Percentiles rank a stretch among this genome's conserved stretches.
Conservation (phyloP, 37 sponge, comb jelly and placozoan genomes). For the Halisarca cf. caerulea region DNA sequence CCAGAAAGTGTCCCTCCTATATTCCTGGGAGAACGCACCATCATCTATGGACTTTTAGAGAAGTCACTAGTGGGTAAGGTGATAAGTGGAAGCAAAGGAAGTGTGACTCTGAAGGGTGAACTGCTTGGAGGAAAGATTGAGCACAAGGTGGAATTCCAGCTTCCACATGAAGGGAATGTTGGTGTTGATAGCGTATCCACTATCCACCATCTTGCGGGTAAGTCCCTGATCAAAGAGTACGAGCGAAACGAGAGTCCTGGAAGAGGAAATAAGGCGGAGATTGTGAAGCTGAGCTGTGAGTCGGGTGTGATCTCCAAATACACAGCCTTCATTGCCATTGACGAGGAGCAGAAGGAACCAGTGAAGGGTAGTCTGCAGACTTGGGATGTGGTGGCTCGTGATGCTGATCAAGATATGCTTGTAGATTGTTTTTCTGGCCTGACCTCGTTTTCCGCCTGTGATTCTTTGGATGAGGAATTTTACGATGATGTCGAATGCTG, state of each 20-base stretch:
- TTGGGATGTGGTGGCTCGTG: conserved; percentile 29
- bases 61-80: not conserved
- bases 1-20: conserved; percentile 43
- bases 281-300: conserved; percentile 47
- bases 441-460: too few species aligned
- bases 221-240: conserved; percentile 36
- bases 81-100: not conserved
- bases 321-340: conserved; percentile 64
- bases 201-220: conserved; percentile 55
- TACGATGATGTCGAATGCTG: too few species aligned
- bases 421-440: too few species aligned
- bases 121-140: conserved; percentile 29
- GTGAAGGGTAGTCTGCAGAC: conserved; percentile 42
- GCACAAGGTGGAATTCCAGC: conserved; percentile 23
- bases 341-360: conserved; percentile 52
- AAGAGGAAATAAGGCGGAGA: conserved; percentile 29
- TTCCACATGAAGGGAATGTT: not conserved
- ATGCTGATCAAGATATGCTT: too few species aligned
- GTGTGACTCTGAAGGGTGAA: conserved; percentile 27
- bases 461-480: too few species aligned
- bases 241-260: not conserved
- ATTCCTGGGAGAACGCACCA: conserved; percentile 53
- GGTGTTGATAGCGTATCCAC: not conserved
- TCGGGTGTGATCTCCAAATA: conserved; percentile 35
- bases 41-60: conserved; percentile 49